Percentiles rank a stretch among this genome's conserved stretches.
phyloP scores from a whole-genome alignment of 2,888 invertebrate species.

The Platycnemis pennipes region DNA sequence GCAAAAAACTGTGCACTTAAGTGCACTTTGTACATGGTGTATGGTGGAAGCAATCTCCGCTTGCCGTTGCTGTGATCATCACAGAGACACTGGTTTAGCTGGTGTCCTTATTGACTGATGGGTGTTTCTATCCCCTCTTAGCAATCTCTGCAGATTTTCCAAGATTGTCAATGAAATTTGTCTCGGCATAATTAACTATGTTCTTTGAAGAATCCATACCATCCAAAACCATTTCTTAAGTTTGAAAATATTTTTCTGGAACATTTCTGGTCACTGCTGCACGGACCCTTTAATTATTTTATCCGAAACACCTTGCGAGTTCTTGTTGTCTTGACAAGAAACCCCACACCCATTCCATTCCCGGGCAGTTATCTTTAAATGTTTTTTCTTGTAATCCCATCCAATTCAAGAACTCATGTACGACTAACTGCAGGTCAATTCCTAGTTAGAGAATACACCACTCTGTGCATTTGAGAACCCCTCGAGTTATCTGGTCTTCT shows the following conservation, averaged over 20 bases:
- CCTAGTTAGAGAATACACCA: not conserved
- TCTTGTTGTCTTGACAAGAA: too few relatives aligned
- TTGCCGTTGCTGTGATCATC: slow-evolving; percentile 76
- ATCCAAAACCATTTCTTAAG: not conserved
- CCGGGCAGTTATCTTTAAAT: too few relatives aligned
- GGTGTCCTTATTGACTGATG: slow-evolving; percentile 72
- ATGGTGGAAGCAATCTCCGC: slow-evolving; percentile 75
- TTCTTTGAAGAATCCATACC: not conserved
- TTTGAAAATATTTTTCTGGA: not conserved
- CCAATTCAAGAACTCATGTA: too few relatives aligned
- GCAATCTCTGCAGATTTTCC: slow-evolving; percentile 72
- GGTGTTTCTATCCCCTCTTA: slow-evolving; percentile 72
- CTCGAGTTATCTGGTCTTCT: slow-evolving; percentile 50
- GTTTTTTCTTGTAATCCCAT: too few relatives aligned
- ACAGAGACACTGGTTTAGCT: slow-evolving; percentile 73
- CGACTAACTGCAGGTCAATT: too few relatives aligned
- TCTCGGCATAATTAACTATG: slow-evolving; percentile 76
- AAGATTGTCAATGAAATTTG: slow-evolving; percentile 75
- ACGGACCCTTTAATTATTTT: too few relatives aligned
- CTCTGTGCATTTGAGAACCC: not conserved
- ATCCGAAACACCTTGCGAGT: too few relatives aligned
- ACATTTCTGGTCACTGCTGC: too few relatives aligned
- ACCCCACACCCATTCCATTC: too few relatives aligned
- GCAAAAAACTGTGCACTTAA: too few relatives aligned
- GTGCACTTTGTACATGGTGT: slow-evolving; percentile 76